Conservation (phyloP, 2,888 invertebrate species). For the Hedychridium roseum region DNA sequence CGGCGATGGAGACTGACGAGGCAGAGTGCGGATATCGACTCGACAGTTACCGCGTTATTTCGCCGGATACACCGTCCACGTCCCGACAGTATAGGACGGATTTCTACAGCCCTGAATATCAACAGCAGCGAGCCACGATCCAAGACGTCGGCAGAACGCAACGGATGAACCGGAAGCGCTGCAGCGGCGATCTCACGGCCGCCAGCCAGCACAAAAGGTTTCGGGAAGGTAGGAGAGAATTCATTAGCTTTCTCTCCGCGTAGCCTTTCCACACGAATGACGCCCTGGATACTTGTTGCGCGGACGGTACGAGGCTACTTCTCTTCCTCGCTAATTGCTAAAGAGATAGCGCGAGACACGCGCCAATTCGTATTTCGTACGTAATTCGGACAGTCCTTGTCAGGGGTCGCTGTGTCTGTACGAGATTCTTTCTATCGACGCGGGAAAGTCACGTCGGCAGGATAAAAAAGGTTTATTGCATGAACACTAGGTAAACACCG, state of each 20-base stretch:
- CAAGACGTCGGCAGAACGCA: conserved; percentile 20
- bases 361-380: conserved; percentile 29
- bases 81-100: conserved; percentile 12
- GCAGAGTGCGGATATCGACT: conserved; percentile 38
- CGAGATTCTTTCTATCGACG: conserved; percentile 9
- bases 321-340: no score
- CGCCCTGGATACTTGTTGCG: not conserved
- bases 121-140: conserved; percentile 11
- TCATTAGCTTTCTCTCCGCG: not conserved
- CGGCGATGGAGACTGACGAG: conserved; percentile 52
- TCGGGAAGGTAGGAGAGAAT: conserved; percentile 47
- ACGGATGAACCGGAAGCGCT: conserved; percentile 48
- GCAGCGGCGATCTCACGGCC: conserved; percentile 36
- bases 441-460: conserved; percentile 14
- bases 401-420: conserved; percentile 30
- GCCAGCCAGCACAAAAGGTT: conserved; percentile 40
- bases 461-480: no score
- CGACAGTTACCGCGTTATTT: conserved; percentile 56
- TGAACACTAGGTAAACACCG: no score
- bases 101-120: conserved; percentile 6
- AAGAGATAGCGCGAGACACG: conserved; percentile 6
- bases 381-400: conserved; percentile 22
- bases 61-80: conserved; percentile 39
- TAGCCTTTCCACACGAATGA: not conserved
- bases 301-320: no score